These are phyloP conservation scores for Anolis apletophallus DNA, from an alignment of 2,797 vertebrate genomes.

Conservation along the genomic window DNA sequence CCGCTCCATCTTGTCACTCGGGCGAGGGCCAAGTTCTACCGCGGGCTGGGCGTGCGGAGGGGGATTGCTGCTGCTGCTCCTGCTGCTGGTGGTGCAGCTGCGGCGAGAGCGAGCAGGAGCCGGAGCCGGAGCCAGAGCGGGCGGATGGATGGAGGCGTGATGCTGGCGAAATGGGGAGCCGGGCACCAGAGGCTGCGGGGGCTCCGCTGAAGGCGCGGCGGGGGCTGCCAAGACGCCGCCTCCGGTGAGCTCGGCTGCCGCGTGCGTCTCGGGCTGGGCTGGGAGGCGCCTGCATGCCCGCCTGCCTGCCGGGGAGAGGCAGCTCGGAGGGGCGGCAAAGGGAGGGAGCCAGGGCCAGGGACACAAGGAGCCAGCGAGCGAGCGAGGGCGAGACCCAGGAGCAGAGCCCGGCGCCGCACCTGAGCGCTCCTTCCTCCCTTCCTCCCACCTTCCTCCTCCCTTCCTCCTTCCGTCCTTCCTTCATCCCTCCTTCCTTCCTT, in stretches of 20 bases:
- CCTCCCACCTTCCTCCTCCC: too few species aligned
- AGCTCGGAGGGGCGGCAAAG: background rate
- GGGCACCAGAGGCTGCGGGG: conserved; percentile 43
- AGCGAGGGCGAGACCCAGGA: too few species aligned
- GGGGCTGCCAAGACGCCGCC: conserved; percentile 38
- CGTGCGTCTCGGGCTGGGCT: too few species aligned
- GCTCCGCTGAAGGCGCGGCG: conserved; percentile 46
- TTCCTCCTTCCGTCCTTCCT: too few species aligned
- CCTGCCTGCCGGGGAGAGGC: too few species aligned
- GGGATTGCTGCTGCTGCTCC: conserved; percentile 62
- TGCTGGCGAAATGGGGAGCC: conserved; percentile 61
- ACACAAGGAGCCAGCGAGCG: too few species aligned
- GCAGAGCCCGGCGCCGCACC: too few species aligned
- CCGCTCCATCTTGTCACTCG: conserved; percentile 68
- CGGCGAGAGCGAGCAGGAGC: conserved; percentile 18
- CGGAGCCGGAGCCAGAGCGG: background rate
- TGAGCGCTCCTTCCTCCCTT: too few species aligned
- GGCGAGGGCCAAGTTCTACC: conserved; percentile 62
- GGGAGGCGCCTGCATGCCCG: background rate
- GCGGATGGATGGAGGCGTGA: conserved; percentile 67
- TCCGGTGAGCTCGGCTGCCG: conserved; percentile 64
- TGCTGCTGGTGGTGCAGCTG: conserved; percentile 61
- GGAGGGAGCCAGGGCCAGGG: too few species aligned
- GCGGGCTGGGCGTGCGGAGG: conserved; percentile 59
- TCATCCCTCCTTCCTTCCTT: too few species aligned